These are phyloP conservation scores for Hypanus sabinus DNA, from an alignment of 2,113 vertebrate species.

Conservation along the genomic window DNA sequence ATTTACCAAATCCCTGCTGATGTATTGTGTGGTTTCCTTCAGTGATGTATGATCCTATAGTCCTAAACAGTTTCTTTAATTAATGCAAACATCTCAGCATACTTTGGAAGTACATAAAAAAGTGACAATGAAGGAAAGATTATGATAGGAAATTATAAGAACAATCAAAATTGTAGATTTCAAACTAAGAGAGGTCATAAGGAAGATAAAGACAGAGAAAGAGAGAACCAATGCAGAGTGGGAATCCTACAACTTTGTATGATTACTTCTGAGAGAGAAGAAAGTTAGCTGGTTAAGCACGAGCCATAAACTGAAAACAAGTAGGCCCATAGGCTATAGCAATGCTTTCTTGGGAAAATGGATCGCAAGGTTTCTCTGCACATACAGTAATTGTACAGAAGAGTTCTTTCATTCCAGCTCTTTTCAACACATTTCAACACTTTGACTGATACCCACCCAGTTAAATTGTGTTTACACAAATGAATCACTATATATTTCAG, in stretches of 20 bases:
- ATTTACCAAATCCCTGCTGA: no score
- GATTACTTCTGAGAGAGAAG: no score
- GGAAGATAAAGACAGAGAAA: background rate
- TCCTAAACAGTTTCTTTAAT: no score
- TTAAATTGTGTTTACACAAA: background rate
- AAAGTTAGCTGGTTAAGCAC: background rate
- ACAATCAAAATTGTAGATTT: background rate
- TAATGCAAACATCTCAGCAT: background rate
- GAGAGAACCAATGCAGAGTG: no score
- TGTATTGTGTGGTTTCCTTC: background rate
- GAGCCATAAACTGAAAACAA: background rate
- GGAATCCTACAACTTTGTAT: background rate
- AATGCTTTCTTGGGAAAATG: background rate
- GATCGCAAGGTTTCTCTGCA: background rate
- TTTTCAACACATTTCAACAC: slow-evolving; percentile 21
- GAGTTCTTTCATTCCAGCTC: background rate
- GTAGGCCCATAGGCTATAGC: background rate
- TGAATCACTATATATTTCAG: background rate
- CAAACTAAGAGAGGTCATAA: background rate
- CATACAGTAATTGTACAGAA: background rate
- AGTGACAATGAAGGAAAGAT: background rate
- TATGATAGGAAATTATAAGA: background rate
- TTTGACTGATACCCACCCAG: background rate
- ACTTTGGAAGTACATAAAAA: background rate
- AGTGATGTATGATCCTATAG: background rate